phyloP scores from a whole-genome alignment of 2,888 invertebrate species.

The Drymonia ruficornis region DNA sequence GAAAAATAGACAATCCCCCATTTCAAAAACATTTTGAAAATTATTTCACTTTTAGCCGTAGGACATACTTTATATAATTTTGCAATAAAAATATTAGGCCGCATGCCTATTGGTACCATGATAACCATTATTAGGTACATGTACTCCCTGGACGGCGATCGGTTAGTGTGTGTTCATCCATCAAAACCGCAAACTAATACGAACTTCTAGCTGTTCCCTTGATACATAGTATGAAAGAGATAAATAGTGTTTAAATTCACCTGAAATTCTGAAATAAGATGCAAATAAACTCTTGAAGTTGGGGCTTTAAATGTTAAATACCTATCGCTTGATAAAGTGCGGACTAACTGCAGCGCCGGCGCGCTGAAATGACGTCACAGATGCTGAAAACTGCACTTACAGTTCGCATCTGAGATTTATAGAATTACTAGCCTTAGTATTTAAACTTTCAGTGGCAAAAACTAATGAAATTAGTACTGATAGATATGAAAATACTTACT shows the following conservation, averaged over 20 bases:
- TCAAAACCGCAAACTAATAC: conserved; percentile 42
- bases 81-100: no score
- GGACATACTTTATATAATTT: no score
- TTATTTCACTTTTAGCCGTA: no score
- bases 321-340: neutral
- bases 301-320: neutral
- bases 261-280: neutral
- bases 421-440: neutral
- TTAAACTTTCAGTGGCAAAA: neutral
- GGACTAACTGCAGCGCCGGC: conserved; percentile 2
- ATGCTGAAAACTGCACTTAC: conserved; percentile 4
- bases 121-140: conserved; percentile 3
- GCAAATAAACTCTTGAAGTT: neutral
- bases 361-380: conserved; percentile 2
- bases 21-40: no score
- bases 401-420: neutral
- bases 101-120: no score
- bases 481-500: no score
- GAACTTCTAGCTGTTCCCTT: conserved; percentile 23
- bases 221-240: conserved; percentile 14
- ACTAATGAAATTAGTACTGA: no score
- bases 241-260: neutral
- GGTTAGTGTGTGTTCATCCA: conserved; percentile 37
- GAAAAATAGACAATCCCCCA: no score
- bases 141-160: conserved; percentile 37